These are phyloP conservation scores for Nephrotoma flavescens DNA, from an alignment of 2,888 invertebrate species.

Conservation along the genomic window DNA sequence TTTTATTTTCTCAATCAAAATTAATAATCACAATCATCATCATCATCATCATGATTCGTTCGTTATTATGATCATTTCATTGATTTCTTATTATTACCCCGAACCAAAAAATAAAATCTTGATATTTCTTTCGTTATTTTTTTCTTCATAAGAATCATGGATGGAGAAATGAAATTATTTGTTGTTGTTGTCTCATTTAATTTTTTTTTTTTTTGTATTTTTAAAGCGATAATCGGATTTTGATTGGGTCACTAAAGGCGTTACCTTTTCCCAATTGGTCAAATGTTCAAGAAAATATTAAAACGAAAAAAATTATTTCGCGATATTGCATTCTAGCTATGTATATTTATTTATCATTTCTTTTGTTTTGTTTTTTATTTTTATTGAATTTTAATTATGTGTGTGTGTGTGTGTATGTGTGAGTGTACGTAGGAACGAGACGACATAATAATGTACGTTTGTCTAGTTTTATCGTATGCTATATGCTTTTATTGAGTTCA, in stretches of 20 bases:
- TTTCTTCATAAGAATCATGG: background rate
- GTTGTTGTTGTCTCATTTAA: background rate
- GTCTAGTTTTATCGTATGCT: background rate
- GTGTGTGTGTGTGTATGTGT: background rate
- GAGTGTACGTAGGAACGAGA: background rate
- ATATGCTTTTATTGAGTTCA: background rate
- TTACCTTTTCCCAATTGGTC: conserved; percentile 11
- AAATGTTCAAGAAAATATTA: conserved; percentile 4
- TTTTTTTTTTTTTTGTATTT: conserved; percentile 4
- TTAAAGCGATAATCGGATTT: conserved; percentile 11
- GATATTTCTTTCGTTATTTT: background rate
- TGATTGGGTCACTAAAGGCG: conserved; percentile 13
- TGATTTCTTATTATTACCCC: background rate
- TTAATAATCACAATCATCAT: background rate
- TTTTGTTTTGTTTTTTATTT: background rate
- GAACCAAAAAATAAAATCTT: background rate
- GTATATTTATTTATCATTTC: background rate
- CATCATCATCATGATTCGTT: background rate
- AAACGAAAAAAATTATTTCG: background rate
- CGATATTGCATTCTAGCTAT: background rate
- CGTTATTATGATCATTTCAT: background rate
- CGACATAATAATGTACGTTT: background rate
- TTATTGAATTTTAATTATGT: conserved; percentile 1
- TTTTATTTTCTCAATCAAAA: background rate
- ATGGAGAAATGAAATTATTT: background rate